These are phyloP conservation scores for Siniperca undulata DNA, from an alignment of 2,797 vertebrate genomes.

Conservation along the genomic window DNA sequence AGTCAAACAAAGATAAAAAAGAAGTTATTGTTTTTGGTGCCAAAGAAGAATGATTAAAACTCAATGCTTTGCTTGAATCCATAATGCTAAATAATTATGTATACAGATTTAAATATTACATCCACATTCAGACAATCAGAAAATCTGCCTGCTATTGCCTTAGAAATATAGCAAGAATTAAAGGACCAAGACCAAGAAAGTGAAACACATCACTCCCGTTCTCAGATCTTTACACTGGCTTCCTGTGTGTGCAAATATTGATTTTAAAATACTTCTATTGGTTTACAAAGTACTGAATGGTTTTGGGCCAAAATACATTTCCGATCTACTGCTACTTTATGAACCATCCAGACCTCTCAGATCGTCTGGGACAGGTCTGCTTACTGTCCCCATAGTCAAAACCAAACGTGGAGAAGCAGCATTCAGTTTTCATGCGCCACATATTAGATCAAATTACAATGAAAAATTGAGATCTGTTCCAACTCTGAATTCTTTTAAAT, in stretches of 20 bases:
- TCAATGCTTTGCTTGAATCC: background rate
- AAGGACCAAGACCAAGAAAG: background rate
- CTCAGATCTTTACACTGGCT: background rate
- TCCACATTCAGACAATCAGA: background rate
- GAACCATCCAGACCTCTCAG: too few species aligned
- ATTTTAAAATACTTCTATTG: constrained; percentile 1
- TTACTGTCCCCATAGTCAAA: background rate
- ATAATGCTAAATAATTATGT: background rate
- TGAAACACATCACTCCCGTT: background rate
- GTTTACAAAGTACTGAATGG: too few species aligned
- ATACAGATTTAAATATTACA: background rate
- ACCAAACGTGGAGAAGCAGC: background rate
- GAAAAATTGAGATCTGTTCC: background rate
- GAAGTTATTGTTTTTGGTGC: background rate
- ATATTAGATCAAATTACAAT: background rate
- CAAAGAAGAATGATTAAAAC: background rate
- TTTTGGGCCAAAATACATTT: too few species aligned
- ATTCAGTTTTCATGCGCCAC: background rate
- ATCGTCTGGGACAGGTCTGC: background rate
- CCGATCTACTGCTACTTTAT: too few species aligned
- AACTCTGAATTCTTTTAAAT: background rate
- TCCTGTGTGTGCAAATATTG: background rate
- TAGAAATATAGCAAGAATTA: background rate
- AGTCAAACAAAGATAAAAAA: background rate
- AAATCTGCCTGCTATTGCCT: background rate